Conservation (phyloP, 1,140 invertebrate species). For the Procambarus clarkii region DNA sequence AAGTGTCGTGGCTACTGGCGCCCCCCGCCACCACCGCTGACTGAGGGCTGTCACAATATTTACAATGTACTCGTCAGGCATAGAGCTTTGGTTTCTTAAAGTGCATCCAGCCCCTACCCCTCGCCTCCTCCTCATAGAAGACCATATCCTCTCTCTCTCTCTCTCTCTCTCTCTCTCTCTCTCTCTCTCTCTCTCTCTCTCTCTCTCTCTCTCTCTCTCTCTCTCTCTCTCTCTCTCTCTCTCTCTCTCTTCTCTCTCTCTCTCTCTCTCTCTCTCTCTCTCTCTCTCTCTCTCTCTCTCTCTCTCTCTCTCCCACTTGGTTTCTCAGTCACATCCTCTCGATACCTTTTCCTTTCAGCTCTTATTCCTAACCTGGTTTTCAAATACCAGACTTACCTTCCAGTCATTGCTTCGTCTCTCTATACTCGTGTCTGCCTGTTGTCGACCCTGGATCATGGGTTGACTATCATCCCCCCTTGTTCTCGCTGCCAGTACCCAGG, state of each 20-base stretch:
- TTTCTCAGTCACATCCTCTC: background rate
- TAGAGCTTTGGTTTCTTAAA: no score
- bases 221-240: background rate
- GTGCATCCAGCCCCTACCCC: no score
- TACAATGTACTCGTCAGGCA: no score
- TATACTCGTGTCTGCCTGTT: background rate
- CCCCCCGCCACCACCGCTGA: no score
- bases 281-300: background rate
- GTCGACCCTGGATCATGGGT: background rate
- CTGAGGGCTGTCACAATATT: no score
- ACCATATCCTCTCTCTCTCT: no score
- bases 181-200: constrained; percentile 34
- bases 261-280: background rate
- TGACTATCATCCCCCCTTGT: background rate
- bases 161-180: constrained; percentile 37
- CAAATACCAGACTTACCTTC: no score
- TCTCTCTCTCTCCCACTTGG: background rate
- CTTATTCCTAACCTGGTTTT: background rate
- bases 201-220: constrained; percentile 31
- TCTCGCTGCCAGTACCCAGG: background rate
- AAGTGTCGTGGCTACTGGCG: no score
- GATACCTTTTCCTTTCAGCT: background rate
- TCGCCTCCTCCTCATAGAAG: no score
- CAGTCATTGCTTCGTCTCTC: background rate
- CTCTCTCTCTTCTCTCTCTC: background rate